Evolutionary conservation across 2,888 invertebrate species (phyloP).

Genomic region (Epinotia brunnichana): DNA sequence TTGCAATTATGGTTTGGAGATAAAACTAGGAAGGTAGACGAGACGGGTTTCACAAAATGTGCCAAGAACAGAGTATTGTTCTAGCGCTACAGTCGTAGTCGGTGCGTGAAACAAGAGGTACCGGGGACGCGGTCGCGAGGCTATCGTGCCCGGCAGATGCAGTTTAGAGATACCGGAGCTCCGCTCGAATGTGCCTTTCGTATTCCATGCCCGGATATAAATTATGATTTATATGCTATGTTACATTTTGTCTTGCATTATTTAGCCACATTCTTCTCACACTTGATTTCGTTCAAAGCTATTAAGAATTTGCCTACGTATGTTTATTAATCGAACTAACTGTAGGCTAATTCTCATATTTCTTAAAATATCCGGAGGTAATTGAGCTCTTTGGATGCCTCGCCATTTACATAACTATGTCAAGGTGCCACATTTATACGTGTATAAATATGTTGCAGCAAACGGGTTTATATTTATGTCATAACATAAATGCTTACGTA

Average conservation of each 20-base stretch:
- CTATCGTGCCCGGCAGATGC: slow-evolving; percentile 68
- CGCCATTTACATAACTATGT: neutral
- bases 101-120: slow-evolving; percentile 73
- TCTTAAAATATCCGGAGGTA: neutral
- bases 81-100: slow-evolving; percentile 63
- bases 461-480: no score
- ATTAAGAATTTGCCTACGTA: neutral
- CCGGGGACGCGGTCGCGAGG: slow-evolving; percentile 64
- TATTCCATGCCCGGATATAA: slow-evolving; percentile 7
- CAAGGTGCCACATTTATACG: no score
- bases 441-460: no score
- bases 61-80: slow-evolving; percentile 51
- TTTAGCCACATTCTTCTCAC: neutral
- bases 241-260: no score
- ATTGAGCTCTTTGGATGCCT: neutral
- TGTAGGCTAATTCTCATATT: neutral
- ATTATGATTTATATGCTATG: neutral
- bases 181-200: slow-evolving; percentile 66
- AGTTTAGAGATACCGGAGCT: slow-evolving; percentile 65
- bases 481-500: no score
- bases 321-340: no score
- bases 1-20: slow-evolving; percentile 24
- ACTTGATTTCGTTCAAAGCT: neutral
- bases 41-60: slow-evolving; percentile 47
- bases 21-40: slow-evolving; percentile 38